Conservation (phyloP, 2,888 invertebrate species). For the Clitarchus hookeri region DNA sequence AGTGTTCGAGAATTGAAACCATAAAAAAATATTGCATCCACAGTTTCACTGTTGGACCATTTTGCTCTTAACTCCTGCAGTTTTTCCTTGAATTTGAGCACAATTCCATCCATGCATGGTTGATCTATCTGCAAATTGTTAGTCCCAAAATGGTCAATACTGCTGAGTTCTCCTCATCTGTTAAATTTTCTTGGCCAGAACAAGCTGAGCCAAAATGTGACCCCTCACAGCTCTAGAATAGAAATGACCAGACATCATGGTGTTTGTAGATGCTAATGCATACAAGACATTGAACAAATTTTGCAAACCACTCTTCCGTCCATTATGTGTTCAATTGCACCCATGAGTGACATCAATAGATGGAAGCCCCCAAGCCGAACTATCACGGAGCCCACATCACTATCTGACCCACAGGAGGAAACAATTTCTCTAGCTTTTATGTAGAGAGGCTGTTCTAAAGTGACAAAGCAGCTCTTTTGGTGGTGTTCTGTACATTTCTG, state of each 20-base stretch:
- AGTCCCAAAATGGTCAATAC: not conserved
- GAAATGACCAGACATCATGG: not conserved
- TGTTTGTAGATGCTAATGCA: not conserved
- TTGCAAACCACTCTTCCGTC: not conserved
- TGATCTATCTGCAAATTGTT: not conserved
- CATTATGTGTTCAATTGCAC: not conserved
- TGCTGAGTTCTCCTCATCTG: not conserved
- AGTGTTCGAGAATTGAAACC: not conserved
- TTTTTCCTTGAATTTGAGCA: not conserved
- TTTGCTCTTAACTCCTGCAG: not conserved
- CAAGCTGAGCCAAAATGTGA: not conserved
- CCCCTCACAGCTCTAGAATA: not conserved
- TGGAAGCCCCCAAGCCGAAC: slow-evolving; percentile 11
- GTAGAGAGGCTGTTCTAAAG: not conserved
- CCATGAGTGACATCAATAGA: not conserved
- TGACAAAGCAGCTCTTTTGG: slow-evolving; percentile 3
- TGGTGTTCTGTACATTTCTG: not conserved
- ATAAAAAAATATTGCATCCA: not conserved
- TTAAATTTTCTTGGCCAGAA: not conserved
- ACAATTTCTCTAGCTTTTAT: not conserved
- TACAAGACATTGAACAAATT: not conserved
- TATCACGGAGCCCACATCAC: not conserved
- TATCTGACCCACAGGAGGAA: not conserved
- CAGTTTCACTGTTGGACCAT: not conserved
- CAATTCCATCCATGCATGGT: not conserved